Evolutionary conservation across 2,113 vertebrate species (phyloP).

Genomic region (Emydocephalus ijimae): DNA sequence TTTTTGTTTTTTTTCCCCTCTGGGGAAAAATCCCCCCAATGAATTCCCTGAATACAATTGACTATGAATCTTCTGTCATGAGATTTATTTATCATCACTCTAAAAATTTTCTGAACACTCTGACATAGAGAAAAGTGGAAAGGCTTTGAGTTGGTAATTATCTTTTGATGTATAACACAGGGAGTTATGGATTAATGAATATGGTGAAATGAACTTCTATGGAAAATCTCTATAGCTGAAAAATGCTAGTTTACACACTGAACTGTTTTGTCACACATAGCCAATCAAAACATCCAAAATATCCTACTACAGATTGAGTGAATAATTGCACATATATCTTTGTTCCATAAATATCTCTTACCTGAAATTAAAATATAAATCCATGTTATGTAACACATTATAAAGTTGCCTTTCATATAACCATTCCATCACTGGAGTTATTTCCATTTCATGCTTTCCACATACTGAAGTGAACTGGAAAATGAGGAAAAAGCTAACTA

Average conservation of each 20-base stretch:
- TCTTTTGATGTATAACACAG: neutral
- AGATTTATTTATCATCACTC: neutral
- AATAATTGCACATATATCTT: neutral
- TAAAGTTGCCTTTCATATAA: conserved; percentile 60
- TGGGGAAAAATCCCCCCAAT: neutral
- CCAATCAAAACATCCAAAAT: neutral
- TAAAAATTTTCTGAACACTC: neutral
- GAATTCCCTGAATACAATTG: neutral
- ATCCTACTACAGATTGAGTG: neutral
- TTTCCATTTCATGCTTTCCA: conserved; percentile 44
- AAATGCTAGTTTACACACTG: neutral
- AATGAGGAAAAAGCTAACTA: conserved; percentile 16
- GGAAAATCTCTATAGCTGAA: neutral
- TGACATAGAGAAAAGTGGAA: neutral
- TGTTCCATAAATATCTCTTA: conserved; percentile 35
- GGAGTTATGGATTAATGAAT: neutral
- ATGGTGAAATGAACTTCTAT: neutral
- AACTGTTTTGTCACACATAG: neutral
- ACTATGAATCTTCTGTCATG: neutral
- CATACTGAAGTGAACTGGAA: conserved; percentile 46
- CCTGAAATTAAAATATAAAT: conserved; percentile 66
- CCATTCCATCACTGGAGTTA: conserved; percentile 56
- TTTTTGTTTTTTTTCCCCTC: neutral
- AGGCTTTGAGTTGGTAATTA: neutral
- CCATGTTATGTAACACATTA: conserved; percentile 47